A percentile compares a stretch with the other conserved stretches of the same genome.
These are phyloP conservation scores for Gopherus flavomarginatus DNA, from an alignment of 2,113 vertebrate species.

Conservation along the genomic window DNA sequence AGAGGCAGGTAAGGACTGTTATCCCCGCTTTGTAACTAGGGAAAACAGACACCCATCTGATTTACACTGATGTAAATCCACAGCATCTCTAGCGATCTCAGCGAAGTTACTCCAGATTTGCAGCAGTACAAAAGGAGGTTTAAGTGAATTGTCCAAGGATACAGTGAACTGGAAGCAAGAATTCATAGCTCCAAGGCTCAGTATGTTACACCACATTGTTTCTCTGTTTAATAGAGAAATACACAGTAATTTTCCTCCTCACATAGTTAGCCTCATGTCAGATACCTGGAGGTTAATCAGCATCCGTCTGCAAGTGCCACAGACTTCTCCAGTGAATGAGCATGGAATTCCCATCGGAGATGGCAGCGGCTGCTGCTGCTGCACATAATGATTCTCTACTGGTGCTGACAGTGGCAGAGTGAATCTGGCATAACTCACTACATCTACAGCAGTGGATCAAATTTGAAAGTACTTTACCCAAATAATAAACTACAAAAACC, in stretches of 20 bases:
- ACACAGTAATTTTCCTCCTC: fast-evolving
- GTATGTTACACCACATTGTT: background rate
- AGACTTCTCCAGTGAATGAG: background rate
- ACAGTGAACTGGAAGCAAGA: background rate
- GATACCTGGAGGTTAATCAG: background rate
- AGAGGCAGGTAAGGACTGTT: slow-evolving; percentile 2
- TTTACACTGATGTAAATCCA: background rate
- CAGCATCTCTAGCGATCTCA: background rate
- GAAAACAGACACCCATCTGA: slow-evolving; percentile 4
- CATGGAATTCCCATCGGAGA: fast-evolving
- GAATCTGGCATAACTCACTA: background rate
- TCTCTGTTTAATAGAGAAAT: background rate
- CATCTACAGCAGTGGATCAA: background rate
- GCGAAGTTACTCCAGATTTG: background rate
- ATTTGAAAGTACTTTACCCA: background rate
- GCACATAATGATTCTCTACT: fast-evolving
- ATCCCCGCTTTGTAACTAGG: background rate
- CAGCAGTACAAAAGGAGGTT: background rate
- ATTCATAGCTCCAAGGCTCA: background rate
- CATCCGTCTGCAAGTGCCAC: background rate
- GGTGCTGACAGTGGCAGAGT: background rate
- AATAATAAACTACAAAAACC: background rate
- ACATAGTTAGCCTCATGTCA: fast-evolving
- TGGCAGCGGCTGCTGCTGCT: fast-evolving
- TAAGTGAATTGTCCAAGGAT: background rate